Evolutionary conservation across 1,140 invertebrate genomes (phyloP).

Genomic region (Chrysoperla carnea): DNA sequence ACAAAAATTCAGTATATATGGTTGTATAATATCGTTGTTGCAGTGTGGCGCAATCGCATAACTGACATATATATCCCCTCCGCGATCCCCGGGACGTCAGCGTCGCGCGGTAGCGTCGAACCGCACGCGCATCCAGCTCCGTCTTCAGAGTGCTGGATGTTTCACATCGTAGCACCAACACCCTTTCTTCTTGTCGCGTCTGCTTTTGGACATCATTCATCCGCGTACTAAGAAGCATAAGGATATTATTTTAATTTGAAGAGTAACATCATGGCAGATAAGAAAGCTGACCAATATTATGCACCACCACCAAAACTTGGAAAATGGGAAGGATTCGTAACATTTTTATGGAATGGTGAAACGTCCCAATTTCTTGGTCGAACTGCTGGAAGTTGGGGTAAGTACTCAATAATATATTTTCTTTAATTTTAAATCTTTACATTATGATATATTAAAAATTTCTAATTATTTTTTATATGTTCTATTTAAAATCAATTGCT

Average conservation of each 20-base stretch:
- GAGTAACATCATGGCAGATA: constrained; percentile 41
- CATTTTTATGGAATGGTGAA: constrained; percentile 76
- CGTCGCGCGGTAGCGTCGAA: not conserved
- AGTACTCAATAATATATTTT: constrained; percentile 26
- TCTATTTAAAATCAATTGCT: too few relatives aligned
- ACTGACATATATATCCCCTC: too few relatives aligned
- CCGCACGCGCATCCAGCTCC: not conserved
- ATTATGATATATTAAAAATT: not conserved
- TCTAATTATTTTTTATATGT: not conserved
- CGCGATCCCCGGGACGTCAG: not conserved
- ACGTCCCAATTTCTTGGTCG: constrained; percentile 73
- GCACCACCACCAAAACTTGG: constrained; percentile 57
- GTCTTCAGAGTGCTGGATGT: not conserved
- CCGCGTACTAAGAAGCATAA: not conserved
- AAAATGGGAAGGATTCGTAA: constrained; percentile 68
- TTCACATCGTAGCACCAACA: not conserved
- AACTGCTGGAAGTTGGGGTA: constrained; percentile 79
- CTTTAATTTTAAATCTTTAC: not conserved
- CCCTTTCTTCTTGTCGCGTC: not conserved
- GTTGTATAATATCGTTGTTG: too few relatives aligned
- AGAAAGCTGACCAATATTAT: constrained; percentile 63
- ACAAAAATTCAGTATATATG: too few relatives aligned
- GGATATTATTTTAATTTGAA: not conserved
- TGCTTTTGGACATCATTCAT: not conserved
- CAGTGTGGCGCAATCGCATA: too few relatives aligned